Base-by-base conservation (phyloP, 2,113 vertebrate species). In the Pelodiscus sinensis region DNA sequence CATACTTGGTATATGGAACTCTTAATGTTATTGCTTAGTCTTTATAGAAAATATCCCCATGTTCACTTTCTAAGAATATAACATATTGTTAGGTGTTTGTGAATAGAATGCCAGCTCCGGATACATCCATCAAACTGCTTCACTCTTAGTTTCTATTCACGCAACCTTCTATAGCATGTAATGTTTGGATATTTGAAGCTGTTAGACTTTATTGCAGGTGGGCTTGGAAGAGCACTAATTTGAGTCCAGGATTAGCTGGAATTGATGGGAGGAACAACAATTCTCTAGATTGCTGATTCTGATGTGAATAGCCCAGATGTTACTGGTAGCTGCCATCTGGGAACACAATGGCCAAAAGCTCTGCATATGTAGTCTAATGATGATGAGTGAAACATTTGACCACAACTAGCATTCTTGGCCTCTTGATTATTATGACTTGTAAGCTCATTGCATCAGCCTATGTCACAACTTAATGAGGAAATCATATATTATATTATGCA, bases 221-320 rank as follows among this genome's bases (percentile, higher is more conserved):
- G 96, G 50, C 80, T 96, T 96, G 90, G 95, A 98, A 96, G 96
- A 97, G 88, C 35, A 27, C 81, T 97, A 97, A 98, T 96, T 97
- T 94, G 83, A 97, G 94, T 90, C 86, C 93, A 95, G 96, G 95
- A 97, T 97, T 98, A 97, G 90, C 96, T 96, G 96, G 95, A 97
- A 97, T 85, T 95, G 88, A 92, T 90, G 94, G 93, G 97, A 97
- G 90, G 92, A 93, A 93, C 62, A 97, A 97, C 95, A 97, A 98
- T 98, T 97, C 92, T 97, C 97, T 97, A 98, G 97, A 98, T 98
- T 98, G 96, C 94, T 96, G 96, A 97, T 98, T 98, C 96, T 98
- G 96, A 97, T 98, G 96, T 97, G 97, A 98, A 98, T 98, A 96
- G 92, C 87, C 94, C 97, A 98, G 98, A 98, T 98, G 98, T 98